These are phyloP conservation scores for Cossypha dichroa DNA, from an alignment of 2,797 vertebrate genomes.

Conservation along the genomic window DNA sequence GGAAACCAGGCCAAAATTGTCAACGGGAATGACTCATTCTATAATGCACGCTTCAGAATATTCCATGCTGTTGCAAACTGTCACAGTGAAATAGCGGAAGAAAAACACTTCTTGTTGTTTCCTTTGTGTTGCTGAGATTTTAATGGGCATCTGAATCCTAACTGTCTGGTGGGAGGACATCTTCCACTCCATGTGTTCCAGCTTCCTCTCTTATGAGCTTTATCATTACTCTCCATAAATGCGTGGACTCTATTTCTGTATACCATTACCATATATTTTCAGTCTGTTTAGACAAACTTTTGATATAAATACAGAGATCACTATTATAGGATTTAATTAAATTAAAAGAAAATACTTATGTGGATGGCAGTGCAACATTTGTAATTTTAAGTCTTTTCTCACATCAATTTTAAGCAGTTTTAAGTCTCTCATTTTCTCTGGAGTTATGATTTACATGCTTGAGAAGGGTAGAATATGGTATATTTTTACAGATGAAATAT, in stretches of 20 bases:
- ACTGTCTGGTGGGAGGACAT: slow-evolving; percentile 20
- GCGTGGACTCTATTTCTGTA: background rate
- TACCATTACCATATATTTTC: slow-evolving; percentile 28
- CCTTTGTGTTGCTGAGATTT: slow-evolving; percentile 21
- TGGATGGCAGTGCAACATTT: background rate
- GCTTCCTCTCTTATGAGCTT: background rate
- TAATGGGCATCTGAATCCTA: slow-evolving; percentile 41
- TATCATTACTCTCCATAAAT: slow-evolving; percentile 10
- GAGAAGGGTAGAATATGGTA: background rate
- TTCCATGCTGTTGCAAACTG: background rate
- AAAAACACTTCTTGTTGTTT: slow-evolving; percentile 24
- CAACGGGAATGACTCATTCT: slow-evolving; percentile 35
- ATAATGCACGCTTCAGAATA: slow-evolving; percentile 30
- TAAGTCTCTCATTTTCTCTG: background rate
- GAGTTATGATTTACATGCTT: background rate
- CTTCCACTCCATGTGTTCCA: slow-evolving; percentile 34
- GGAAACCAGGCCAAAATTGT: slow-evolving; percentile 29
- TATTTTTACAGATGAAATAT: background rate
- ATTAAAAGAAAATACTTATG: background rate
- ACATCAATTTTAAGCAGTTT: background rate
- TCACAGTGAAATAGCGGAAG: background rate
- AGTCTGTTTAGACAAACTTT: slow-evolving; percentile 8
- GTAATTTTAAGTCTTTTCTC: background rate
- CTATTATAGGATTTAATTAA: background rate
- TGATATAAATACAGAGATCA: background rate